Evolutionary conservation across 2,113 vertebrate genomes (phyloP).

Genomic region (Pachyramphus minor): DNA sequence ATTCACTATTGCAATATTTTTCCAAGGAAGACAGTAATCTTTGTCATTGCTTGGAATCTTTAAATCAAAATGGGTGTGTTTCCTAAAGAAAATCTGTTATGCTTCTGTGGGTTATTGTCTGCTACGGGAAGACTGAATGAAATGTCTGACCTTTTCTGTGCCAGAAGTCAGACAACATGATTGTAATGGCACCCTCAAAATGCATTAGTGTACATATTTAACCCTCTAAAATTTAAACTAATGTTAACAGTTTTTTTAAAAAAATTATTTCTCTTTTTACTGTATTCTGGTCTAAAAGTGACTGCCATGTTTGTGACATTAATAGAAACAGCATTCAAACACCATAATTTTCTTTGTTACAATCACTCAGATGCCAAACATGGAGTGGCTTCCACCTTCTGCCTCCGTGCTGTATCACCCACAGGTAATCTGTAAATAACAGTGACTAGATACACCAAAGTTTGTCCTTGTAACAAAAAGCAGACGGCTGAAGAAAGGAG

Average conservation of each 20-base stretch:
- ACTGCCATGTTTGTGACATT: not conserved
- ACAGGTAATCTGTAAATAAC: slow-evolving; percentile 32
- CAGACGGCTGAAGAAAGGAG: not conserved
- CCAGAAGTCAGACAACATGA: not conserved
- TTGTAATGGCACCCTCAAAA: not conserved
- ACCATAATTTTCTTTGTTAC: not conserved
- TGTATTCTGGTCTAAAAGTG: not conserved
- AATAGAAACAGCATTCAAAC: not conserved
- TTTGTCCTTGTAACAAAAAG: not conserved
- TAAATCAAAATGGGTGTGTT: not conserved
- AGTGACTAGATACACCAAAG: not conserved
- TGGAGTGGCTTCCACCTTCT: not conserved
- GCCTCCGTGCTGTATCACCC: not conserved
- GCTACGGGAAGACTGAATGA: not conserved
- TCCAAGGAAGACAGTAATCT: not conserved
- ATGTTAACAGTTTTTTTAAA: not conserved
- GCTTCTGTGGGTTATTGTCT: not conserved
- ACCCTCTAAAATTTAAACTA: not conserved
- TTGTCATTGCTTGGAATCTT: not conserved
- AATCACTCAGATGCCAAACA: not conserved
- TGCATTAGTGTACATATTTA: not conserved
- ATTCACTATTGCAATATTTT: not conserved
- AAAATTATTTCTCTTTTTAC: not conserved
- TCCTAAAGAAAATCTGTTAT: not conserved
- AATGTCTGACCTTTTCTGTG: not conserved